Percentiles rank a stretch among this genome's conserved stretches.
Conservation (phyloP, 1,140 invertebrate genomes). For the Drosophila albomicans region DNA sequence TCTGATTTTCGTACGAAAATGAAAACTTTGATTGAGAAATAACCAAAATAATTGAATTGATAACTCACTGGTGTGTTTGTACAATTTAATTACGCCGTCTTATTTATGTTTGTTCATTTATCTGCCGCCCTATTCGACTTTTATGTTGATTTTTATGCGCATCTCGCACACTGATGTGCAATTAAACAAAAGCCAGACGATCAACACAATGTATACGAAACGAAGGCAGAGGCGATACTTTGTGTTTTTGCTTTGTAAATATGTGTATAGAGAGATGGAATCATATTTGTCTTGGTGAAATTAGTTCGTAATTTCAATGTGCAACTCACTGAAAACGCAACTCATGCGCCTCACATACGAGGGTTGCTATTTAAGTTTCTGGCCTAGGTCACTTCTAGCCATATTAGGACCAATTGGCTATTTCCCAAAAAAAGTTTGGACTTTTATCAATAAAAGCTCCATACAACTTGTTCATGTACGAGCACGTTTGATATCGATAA, state of each 20-base stretch:
- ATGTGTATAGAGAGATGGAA: background rate
- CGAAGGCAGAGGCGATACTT: background rate
- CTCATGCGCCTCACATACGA: slow-evolving; percentile 33
- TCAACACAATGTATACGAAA: background rate
- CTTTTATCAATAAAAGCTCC: too few species aligned
- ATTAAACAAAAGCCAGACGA: slow-evolving; percentile 51
- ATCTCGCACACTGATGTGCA: slow-evolving; percentile 56
- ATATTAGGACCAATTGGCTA: too few species aligned
- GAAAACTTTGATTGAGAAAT: slow-evolving; percentile 8
- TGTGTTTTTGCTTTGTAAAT: slow-evolving; percentile 30
- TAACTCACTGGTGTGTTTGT: slow-evolving; percentile 23
- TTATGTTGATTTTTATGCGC: slow-evolving; percentile 67
- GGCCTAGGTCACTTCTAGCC: too few species aligned
- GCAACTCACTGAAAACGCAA: slow-evolving; percentile 59
- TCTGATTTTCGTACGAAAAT: background rate
- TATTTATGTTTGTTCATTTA: slow-evolving; percentile 56
- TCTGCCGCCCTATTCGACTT: slow-evolving; percentile 49
- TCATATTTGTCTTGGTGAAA: slow-evolving; percentile 11
- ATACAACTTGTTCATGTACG: too few species aligned
- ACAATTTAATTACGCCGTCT: slow-evolving; percentile 31
- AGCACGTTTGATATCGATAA: too few species aligned
- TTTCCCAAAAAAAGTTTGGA: too few species aligned
- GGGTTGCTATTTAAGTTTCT: too few species aligned
- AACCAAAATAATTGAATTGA: slow-evolving; percentile 18
- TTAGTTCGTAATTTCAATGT: slow-evolving; percentile 38